phyloP scores from a whole-genome alignment of 1,140 invertebrate species.

The Potamilus streckersoni region DNA sequence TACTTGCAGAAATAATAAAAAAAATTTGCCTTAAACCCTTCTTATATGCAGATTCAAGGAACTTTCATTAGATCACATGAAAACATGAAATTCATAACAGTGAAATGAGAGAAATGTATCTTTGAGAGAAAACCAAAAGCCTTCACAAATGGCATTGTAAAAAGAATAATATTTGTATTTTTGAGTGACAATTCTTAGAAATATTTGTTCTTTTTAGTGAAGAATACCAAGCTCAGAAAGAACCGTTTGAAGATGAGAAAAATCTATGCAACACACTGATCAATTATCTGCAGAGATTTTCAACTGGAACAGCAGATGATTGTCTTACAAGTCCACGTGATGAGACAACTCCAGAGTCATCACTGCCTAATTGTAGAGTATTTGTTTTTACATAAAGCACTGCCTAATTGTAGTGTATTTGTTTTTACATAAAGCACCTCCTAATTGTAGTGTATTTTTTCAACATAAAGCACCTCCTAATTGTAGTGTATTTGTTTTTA shows the following conservation, averaged over 20 bases:
- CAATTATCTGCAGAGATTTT: slow-evolving; percentile 53
- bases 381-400: neutral
- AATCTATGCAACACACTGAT: slow-evolving; percentile 60
- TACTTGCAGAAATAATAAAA: too few species aligned
- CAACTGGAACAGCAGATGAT: slow-evolving; percentile 25
- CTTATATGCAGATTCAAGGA: too few species aligned
- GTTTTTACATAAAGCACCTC: neutral
- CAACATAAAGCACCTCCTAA: neutral
- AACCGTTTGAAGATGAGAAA: slow-evolving; percentile 56
- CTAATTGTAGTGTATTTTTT: slow-evolving; percentile 2
- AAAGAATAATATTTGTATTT: too few species aligned
- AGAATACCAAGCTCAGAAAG: slow-evolving; percentile 42
- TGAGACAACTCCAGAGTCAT: slow-evolving; percentile 8
- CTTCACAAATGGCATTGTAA: too few species aligned
- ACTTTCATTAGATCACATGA: too few species aligned
- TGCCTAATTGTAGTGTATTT: too few species aligned
- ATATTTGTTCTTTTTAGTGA: slow-evolving; percentile 42
- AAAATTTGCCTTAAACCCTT: too few species aligned
- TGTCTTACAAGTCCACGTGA: slow-evolving; percentile 18
- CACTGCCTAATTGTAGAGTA: neutral
- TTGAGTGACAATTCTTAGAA: too few species aligned
- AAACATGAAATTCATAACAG: too few species aligned
- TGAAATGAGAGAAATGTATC: too few species aligned
- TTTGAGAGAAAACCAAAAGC: too few species aligned
- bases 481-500: neutral